Conservation (phyloP, 2,888 invertebrate genomes). For the Diarsia mendica region DNA sequence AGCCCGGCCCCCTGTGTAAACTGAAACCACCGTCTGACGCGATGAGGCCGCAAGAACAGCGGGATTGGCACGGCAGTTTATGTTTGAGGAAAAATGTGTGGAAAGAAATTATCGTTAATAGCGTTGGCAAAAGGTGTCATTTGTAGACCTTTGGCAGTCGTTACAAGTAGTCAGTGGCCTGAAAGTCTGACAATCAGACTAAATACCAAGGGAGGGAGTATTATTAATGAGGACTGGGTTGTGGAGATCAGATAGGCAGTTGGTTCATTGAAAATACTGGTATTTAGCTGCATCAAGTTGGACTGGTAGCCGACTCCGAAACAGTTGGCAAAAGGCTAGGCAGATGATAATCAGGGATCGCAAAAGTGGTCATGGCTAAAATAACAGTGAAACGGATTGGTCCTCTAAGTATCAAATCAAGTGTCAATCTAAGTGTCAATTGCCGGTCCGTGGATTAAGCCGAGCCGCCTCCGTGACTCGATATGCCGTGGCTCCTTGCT, state of each 20-base stretch:
- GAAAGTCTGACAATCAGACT: background rate
- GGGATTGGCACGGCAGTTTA: background rate
- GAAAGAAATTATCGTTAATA: background rate
- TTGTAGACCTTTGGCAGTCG: background rate
- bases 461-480: too few species aligned
- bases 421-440: too few species aligned
- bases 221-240: background rate
- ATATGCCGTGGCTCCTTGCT: too few species aligned
- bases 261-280: background rate
- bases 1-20: slow-evolving; percentile 61
- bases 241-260: background rate
- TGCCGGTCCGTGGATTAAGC: too few species aligned
- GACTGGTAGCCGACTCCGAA: background rate
- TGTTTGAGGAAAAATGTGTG: background rate
- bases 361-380: too few species aligned
- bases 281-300: background rate
- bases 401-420: too few species aligned
- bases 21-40: slow-evolving; percentile 62
- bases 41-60: slow-evolving; percentile 44
- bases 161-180: background rate
- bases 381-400: too few species aligned
- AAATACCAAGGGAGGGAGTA: background rate
- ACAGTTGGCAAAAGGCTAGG: background rate
- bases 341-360: background rate
- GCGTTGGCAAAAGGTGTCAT: background rate